Evolutionary conservation across 23 tunicate genomes (phyloP), one percentile per base, ranked within the genome.

Genomic region (Phallusia fumigata): DNA sequence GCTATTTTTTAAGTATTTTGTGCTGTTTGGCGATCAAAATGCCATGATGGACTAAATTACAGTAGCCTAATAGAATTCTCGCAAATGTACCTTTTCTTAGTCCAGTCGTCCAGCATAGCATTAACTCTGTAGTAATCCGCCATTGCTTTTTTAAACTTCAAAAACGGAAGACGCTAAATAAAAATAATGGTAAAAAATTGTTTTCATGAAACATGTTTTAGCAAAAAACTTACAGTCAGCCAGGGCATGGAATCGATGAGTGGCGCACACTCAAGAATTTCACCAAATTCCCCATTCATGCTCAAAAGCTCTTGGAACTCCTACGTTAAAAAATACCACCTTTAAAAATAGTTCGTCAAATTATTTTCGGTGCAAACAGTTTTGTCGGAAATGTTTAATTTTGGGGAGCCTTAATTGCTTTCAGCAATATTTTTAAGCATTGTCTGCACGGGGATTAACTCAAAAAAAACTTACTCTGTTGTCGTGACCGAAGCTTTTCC

Each of bases 231-330:
- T 81, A 87, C 90, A 12, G 53, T 81, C 28, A 87, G 32, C 90
- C 90, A 87, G 10, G 90, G 90, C 90, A 87, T 87, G 16, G 84
- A 79, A 52, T 87, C 90, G 28, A 87, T 75, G 3, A 76, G 53
- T 10, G 80, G 58, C 19, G 80, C 85, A 28, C 76, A 74, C 22
- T 65, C 53, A 12, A 87, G 32, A n/a, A 87, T 79, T 12, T 33
- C 73, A 15, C 90, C 85, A 49, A 87, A 87, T 53, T 87, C 90
- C 0, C 79, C 30, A 31, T 87, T 87, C 90, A 87, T 87, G 72
- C 90, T 87, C 81, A 87, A 36, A 21, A 87, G 76, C 36, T 81
- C 80, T 0, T 47, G 72, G 45, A 81, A 87, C 81, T 87, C 87
- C 90, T 87, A n/a, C n/a, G n/a, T n/a, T n/a, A n/a, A n/a, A n/a